Base-by-base conservation (phyloP, 2,888 invertebrate species). In the Thereva nobilitata region DNA sequence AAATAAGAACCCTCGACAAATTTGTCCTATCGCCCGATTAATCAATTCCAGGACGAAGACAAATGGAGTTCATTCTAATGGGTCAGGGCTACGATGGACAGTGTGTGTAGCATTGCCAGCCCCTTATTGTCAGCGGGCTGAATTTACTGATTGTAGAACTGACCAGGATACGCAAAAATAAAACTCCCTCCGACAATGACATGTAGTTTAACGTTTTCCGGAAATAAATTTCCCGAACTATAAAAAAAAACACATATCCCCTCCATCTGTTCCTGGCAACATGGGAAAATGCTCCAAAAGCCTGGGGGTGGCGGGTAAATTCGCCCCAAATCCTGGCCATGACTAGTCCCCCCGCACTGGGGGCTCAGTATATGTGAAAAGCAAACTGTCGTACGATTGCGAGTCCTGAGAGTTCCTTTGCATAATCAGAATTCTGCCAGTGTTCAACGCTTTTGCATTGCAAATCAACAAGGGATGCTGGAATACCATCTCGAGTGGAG, bases 381-480 rank as follows among this genome's bases (percentile, higher is more conserved):
- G 50, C 12, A 61, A 61, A 61, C 40, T 61, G 55, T 65, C 56
- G 54, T 54, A 8, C 47, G 37, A 53, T 34, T 41, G 40, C 45
- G 41, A 55, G n/a, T 37, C 41, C 42, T 66, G 40, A 42, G 41
- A 55, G n/a, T 40, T 42, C 42, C 56, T 66, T 40, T 66, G 57
- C 57, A 67, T 67, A 67, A 67, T 67, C 52, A 61, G 53, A 52
- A 67, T 67, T 54, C 59, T 38, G 54, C 37, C 53, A 67, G 53
- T 52, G 67, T 61, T 53, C 53, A 12, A 52, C 44, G 41, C 45
- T 67, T 66, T 67, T 67, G 67, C 67, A 67, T 38, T 67, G 59
- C 67, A 67, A 67, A 67, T 67, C 67, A 59, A 61, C 47, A 47
- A 42, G 40, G 59, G 54, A 54, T 59, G 61, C 61, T 53, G 53